Conservation (phyloP, 2,797 vertebrate genomes). For the Tolypeutes matacus region DNA sequence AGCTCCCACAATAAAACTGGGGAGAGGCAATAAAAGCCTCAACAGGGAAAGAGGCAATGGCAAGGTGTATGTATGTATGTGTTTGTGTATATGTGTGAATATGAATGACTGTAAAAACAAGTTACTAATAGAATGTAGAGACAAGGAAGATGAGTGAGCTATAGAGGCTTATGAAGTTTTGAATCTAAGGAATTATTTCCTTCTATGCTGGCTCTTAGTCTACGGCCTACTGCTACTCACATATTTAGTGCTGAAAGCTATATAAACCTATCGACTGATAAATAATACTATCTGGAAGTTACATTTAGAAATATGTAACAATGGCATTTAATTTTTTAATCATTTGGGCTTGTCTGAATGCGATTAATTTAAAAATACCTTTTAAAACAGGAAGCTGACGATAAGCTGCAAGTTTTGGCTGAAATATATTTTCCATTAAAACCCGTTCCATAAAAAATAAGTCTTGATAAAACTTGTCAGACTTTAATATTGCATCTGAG, state of each 20-base stretch:
- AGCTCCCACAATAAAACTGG: background rate
- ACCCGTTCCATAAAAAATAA: slow-evolving; percentile 93
- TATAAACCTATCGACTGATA: background rate
- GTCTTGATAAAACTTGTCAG: slow-evolving; percentile 90
- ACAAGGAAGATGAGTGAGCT: background rate
- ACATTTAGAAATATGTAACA: slow-evolving; percentile 31
- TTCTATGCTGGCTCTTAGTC: background rate
- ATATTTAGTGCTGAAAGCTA: background rate
- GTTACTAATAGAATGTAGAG: background rate
- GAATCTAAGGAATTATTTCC: background rate
- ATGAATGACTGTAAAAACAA: background rate
- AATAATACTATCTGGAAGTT: background rate
- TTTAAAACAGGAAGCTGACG: slow-evolving; percentile 90
- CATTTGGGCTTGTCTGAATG: slow-evolving; percentile 17
- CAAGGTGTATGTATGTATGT: background rate
- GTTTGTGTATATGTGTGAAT: background rate
- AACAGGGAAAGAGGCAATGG: background rate
- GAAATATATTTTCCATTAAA: slow-evolving; percentile 92
- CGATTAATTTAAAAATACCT: slow-evolving; percentile 84
- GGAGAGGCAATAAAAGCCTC: background rate
- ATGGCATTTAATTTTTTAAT: background rate
- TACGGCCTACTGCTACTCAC: background rate
- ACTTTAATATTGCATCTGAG: slow-evolving; percentile 87
- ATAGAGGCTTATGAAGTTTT: background rate
- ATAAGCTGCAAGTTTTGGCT: slow-evolving; percentile 92